Evolutionary conservation across 1,140 invertebrate genomes (phyloP).

Genomic region (Polyergus mexicanus): DNA sequence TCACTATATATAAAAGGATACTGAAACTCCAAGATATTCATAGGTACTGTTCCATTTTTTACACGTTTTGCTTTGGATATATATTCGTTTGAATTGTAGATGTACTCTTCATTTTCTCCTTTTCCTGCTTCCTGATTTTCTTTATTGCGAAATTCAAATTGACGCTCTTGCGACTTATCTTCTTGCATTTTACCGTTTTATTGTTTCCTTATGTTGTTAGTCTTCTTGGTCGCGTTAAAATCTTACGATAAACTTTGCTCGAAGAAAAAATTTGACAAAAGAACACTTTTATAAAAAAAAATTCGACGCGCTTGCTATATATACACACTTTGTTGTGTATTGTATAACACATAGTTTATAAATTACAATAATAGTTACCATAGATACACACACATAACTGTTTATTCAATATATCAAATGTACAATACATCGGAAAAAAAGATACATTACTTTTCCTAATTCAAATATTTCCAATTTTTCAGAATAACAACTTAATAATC

Average conservation of each 20-base stretch:
- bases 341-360: neutral
- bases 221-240: neutral
- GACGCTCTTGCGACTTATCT: neutral
- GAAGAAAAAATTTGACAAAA: neutral
- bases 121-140: neutral
- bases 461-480: too few species aligned
- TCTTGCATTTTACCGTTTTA: neutral
- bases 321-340: too few species aligned
- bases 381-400: neutral
- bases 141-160: neutral
- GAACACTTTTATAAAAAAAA: neutral
- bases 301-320: neutral
- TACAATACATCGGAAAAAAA: neutral
- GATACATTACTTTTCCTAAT: too few species aligned
- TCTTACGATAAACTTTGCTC: too few species aligned
- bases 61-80: conserved; percentile 14
- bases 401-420: neutral
- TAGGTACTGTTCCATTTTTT: conserved; percentile 74
- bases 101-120: neutral
- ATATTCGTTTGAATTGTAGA: conserved; percentile 20
- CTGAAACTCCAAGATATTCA: conserved; percentile 81
- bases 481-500: too few species aligned
- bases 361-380: neutral
- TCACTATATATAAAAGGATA: conserved; percentile 79
- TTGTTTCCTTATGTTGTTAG: neutral